Evolutionary conservation across 2,888 invertebrate species (phyloP), one percentile per base, ranked within the genome.

Genomic region (Piscicola geometra): DNA sequence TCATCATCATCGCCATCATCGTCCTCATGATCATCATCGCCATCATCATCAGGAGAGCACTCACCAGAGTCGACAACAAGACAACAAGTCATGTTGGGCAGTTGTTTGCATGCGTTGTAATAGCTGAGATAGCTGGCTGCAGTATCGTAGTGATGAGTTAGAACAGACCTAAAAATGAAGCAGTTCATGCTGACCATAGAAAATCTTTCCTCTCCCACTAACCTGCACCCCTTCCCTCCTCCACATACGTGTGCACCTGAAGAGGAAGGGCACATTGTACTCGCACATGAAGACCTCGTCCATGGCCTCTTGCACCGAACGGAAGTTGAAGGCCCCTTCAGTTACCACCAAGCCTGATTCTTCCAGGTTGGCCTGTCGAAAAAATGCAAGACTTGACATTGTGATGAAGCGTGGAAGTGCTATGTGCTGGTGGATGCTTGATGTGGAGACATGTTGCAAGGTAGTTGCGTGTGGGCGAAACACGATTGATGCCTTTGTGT

Each of bases 251-350:
- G 93, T 93, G 41, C 91, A 90, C 79, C 92, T 89, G 72, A 92
- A 87, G 71, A 97, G 86, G 0, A 92, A 90, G 75, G 91, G 90
- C 81, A 95, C 93, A 81, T 94, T 94, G 83, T 94, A 99, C 84
- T 98, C 96, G 85, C 99, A 99, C 86, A 98, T 99, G 81, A 99
- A 91, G 80, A 99, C 92, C 86, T 99, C 98, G 64, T 92, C 91
- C 87, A 93, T 91, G 0, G 92, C 93, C 86, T 98, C 96, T 86
- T 96, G 94, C 75, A 94, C 90, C 0, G 93, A 92, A 0, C 90
- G 88, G 84, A 98, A 97, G 85, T 98, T 96, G 83, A 93, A 93
- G 80, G 92, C 89, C 0, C 99, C 97, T 83, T 99, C 98, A 0
- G 98, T 98, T 47, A 98, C 87, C 2, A 98, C 89, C 0, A 96